Percentiles rank a stretch among this genome's conserved stretches.
phyloP scores from a whole-genome alignment of 1,140 invertebrate genomes.

The Idris sp. region DNA sequence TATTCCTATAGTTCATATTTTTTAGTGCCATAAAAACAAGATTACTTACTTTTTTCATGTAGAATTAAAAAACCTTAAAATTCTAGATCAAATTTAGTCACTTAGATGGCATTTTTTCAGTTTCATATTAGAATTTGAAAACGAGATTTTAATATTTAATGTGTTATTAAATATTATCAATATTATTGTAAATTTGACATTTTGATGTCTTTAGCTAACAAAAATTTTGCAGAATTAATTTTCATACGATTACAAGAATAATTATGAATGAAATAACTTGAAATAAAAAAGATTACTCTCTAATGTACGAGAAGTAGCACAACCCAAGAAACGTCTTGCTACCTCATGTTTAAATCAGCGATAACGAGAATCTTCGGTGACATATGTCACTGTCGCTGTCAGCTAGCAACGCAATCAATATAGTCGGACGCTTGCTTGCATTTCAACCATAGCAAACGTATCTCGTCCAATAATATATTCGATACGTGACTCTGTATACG shows the following conservation, averaged over 20 bases:
- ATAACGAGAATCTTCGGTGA: constrained; percentile 78
- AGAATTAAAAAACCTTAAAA: no score
- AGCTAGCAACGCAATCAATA: constrained; percentile 77
- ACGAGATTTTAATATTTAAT: no score
- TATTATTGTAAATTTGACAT: no score
- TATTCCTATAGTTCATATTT: no score
- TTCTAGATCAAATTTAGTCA: no score
- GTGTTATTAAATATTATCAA: no score
- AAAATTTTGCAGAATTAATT: no score
- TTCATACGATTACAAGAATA: constrained; percentile 6
- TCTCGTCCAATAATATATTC: constrained; percentile 69
- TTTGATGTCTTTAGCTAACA: no score
- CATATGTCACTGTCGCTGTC: constrained; percentile 79
- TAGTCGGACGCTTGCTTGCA: constrained; percentile 65
- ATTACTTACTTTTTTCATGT: no score
- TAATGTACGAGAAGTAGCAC: constrained; percentile 66
- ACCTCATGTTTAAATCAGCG: constrained; percentile 79
- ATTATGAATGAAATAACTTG: constrained; percentile 30
- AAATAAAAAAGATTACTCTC: constrained; percentile 53
- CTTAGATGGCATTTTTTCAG: no score
- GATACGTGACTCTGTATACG: constrained; percentile 68
- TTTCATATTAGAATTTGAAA: no score
- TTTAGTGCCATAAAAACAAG: no score
- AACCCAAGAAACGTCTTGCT: constrained; percentile 72
- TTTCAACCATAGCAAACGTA: constrained; percentile 68